Conservation (phyloP, 2,797 vertebrate genomes). For the Smutsia temminckii region DNA sequence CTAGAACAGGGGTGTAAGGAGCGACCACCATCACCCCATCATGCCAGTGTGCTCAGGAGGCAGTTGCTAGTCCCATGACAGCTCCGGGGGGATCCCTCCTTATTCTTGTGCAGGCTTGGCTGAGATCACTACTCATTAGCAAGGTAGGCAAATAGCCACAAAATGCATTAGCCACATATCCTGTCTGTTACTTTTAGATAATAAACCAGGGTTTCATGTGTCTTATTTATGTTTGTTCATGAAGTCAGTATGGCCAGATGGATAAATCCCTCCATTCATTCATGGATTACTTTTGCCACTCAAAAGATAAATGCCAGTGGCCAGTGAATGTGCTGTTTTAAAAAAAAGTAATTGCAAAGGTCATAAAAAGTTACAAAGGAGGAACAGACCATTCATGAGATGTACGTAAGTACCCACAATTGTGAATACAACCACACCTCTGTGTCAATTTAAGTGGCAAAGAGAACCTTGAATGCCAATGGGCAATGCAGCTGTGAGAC, state of each 20-base stretch:
- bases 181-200: not conserved
- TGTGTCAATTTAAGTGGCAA: not conserved
- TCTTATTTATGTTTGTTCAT: not conserved
- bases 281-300: not conserved
- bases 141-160: not conserved
- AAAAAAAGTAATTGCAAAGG: not conserved
- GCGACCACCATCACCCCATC: accelerated
- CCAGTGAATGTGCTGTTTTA: not conserved
- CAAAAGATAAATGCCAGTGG: not conserved
- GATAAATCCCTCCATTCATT: not conserved
- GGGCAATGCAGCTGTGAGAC: not conserved
- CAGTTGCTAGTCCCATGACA: too few species aligned
- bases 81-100: too few species aligned
- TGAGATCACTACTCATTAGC: not conserved
- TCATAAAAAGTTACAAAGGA: not conserved
- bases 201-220: not conserved
- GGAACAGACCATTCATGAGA: not conserved
- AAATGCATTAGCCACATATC: not conserved
- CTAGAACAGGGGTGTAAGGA: not conserved
- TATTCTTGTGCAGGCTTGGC: too few species aligned
- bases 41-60: too few species aligned
- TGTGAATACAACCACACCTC: not conserved
- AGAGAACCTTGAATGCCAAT: not conserved
- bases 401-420: not conserved
- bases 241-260: not conserved